Percentiles rank a stretch among this genome's conserved stretches.
Evolutionary conservation across 2,888 invertebrate genomes (phyloP).

Genomic region (Epinotia demarniana): DNA sequence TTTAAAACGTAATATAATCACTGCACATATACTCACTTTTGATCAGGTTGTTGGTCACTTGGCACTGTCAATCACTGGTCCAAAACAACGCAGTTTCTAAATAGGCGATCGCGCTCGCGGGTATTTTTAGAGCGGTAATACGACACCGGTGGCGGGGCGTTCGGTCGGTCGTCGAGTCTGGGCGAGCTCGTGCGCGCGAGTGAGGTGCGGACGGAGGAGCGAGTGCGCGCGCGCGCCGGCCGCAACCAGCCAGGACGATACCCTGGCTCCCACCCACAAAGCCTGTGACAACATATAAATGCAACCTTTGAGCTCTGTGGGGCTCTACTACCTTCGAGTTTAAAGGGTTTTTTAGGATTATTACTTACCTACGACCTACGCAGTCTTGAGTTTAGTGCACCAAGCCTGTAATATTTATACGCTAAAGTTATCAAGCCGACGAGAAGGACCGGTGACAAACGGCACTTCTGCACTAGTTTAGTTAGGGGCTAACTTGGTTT

Average conservation of each 20-base stretch:
- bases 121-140: conserved; percentile 84
- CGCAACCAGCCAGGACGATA: conserved; percentile 66
- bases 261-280: conserved; percentile 62
- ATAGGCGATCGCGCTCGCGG: conserved; percentile 82
- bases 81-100: conserved; percentile 82
- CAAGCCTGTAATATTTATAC: neutral
- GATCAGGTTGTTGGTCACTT: conserved; percentile 75
- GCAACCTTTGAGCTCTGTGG: neutral
- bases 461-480: no score
- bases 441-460: neutral
- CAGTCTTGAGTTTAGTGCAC: neutral
- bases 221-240: conserved; percentile 46
- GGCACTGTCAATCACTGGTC: conserved; percentile 84
- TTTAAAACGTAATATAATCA: conserved; percentile 74
- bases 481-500: no score
- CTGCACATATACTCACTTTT: conserved; percentile 73
- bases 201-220: conserved; percentile 54
- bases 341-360: neutral
- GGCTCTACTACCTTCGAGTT: neutral
- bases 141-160: conserved; percentile 73
- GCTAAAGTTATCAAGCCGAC: neutral
- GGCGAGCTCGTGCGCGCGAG: conserved; percentile 76
- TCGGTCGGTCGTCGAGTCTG: conserved; percentile 61
- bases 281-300: conserved; percentile 48
- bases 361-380: neutral